phyloP scores from a whole-genome alignment of 2,113 vertebrate genomes.

The Anas platyrhynchos region DNA sequence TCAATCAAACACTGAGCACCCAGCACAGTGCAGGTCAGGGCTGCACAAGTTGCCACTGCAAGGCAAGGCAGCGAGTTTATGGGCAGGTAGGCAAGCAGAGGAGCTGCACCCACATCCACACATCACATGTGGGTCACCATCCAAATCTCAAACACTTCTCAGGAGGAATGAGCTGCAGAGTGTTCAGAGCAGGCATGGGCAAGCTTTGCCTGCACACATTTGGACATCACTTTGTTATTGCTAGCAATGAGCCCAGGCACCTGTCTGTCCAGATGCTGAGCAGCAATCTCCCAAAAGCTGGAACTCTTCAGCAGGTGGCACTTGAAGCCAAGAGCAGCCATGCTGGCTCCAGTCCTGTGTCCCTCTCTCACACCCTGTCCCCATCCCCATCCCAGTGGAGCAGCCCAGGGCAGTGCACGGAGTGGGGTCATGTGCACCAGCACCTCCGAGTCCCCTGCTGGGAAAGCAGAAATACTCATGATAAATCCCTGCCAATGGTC shows the following conservation, averaged over 20 bases:
- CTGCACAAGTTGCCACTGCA: accelerated
- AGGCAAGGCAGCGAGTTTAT: not conserved
- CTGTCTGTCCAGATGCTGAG: not conserved
- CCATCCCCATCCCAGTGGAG: not conserved
- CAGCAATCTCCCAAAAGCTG: not conserved
- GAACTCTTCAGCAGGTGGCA: accelerated
- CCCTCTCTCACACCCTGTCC: no score
- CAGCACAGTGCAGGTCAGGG: not conserved
- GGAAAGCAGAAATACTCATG: not conserved
- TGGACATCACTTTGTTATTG: not conserved
- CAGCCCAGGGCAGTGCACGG: no score
- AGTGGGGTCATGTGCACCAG: no score
- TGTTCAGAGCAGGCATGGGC: not conserved
- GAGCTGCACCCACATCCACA: not conserved
- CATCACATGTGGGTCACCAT: no score
- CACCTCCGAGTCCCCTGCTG: no score
- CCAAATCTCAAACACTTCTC: not conserved
- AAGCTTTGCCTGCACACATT: not conserved
- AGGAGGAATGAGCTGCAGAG: not conserved
- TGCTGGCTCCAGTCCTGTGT: accelerated
- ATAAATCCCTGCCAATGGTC: not conserved
- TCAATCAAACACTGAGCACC: not conserved
- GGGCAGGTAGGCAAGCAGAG: not conserved
- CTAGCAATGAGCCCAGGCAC: not conserved
- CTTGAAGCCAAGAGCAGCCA: accelerated